These are phyloP conservation scores for Hydractinia symbiolongicarpus DNA, from an alignment of 30 jellyfish, hydroid and myxozoan genomes.

Conservation along the genomic window DNA sequence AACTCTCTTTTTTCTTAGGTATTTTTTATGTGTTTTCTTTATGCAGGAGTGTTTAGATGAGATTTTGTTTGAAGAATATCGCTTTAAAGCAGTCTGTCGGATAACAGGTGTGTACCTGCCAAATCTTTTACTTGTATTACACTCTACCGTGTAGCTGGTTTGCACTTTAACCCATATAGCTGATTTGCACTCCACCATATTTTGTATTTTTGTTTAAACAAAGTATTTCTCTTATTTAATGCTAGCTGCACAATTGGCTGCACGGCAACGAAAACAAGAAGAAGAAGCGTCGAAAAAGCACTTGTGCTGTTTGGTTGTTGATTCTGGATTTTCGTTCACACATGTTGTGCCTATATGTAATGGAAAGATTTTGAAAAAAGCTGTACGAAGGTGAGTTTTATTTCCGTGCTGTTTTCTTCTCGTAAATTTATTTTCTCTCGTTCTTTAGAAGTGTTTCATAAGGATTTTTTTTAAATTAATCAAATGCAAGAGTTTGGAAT, in stretches of 20 bases:
- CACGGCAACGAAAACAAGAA: conserved; percentile 29
- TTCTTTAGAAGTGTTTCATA: not conserved
- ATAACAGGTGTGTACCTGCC: conserved; percentile 50
- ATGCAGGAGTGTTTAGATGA: conserved; percentile 89
- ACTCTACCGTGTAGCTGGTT: too few species aligned
- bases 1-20: not conserved
- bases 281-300: conserved; percentile 26
- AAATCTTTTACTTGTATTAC: too few species aligned
- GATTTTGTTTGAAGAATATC: conserved; percentile 84
- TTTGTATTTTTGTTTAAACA: too few species aligned
- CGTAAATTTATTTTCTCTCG: not conserved
- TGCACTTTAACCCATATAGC: too few species aligned
- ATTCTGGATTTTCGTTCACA: conserved; percentile 89
- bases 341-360: conserved; percentile 83
- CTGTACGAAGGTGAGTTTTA: conserved; percentile 55
- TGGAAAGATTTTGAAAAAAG: conserved; percentile 68
- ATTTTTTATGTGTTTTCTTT: not conserved
- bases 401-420: not conserved
- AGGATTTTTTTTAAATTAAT: too few species aligned
- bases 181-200: too few species aligned
- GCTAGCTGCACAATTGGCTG: conserved; percentile 74
- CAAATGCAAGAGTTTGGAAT: too few species aligned
- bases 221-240: not conserved
- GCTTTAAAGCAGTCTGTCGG: conserved; percentile 60
- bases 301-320: conserved; percentile 78